Evolutionary conservation across 2,888 invertebrate genomes (phyloP).

Genomic region (Timandra comae): DNA sequence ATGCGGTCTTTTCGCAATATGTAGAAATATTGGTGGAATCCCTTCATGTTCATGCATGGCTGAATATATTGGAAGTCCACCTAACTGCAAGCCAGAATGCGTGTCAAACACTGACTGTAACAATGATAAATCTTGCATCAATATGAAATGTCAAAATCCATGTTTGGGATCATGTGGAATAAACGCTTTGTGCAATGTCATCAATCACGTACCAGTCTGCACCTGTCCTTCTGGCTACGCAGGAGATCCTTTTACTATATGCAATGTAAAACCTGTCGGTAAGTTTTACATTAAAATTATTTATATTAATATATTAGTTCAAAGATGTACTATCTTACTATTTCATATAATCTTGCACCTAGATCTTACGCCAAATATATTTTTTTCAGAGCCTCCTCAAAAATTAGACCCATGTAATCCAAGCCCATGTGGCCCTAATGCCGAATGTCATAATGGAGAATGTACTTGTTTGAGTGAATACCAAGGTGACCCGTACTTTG

Average conservation of each 20-base stretch:
- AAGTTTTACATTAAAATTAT: conserved; percentile 16
- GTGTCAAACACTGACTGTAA: conserved; percentile 84
- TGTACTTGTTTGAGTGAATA: conserved; percentile 87
- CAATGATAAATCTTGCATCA: conserved; percentile 84
- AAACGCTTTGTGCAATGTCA: conserved; percentile 83
- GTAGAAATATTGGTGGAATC: conserved; percentile 67
- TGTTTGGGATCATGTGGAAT: conserved; percentile 87
- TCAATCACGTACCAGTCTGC: conserved; percentile 86
- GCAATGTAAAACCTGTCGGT: conserved; percentile 74
- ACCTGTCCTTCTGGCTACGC: conserved; percentile 78
- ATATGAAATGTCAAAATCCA: conserved; percentile 85
- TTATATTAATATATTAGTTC: too few species aligned
- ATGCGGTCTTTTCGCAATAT: conserved; percentile 84
- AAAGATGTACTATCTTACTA: conserved; percentile 1
- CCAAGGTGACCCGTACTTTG: conserved; percentile 85
- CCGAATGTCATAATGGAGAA: conserved; percentile 82
- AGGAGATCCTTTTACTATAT: conserved; percentile 86
- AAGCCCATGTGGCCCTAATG: conserved; percentile 87
- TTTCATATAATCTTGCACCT: conserved; percentile 4
- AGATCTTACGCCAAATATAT: too few species aligned
- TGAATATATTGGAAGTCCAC: conserved; percentile 82
- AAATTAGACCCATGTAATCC: conserved; percentile 81
- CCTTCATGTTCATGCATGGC: conserved; percentile 82
- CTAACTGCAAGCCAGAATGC: conserved; percentile 86
- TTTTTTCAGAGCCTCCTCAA: conserved; percentile 48